Base-by-base conservation (phyloP, 1,140 invertebrate genomes). In the Pogonomyrmex barbatus region DNA sequence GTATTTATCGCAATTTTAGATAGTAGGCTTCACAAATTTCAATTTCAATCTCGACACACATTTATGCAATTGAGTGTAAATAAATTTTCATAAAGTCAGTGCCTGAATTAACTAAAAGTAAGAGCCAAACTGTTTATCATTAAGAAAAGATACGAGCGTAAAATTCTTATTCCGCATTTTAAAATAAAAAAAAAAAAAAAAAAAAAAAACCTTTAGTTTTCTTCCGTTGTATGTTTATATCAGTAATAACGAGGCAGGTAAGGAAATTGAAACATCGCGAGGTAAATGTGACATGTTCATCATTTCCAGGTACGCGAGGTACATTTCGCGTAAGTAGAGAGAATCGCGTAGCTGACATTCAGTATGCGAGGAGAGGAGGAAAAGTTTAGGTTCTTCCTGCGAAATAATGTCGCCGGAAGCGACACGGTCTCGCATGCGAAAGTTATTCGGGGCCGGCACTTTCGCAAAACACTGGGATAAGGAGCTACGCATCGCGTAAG, bases 261-360 rank as follows among this genome's bases (percentile, higher is more conserved):
- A 75, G 8, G n/a, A 58, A 58, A 75, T 30, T 24, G 10, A 73
- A 4, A 10, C 9, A 17, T 73, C 4, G 50, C 52, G 17, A 56
- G 24, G 36, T 39, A n/a, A 39, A 75, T 24, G 36, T 14, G 50
- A 75, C 50, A 75, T 17, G 2, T 77, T 63, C 33, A 62, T 78
- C 30, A 63, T 47, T 47, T 33, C 14, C 2, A 42, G n/a, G n/a
- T 42, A 1, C 56, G 9, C 9, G 33, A 50, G n/a, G 24, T 45
- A 8, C 39, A n/a, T 76, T 52, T 42, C 2, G n/a, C 5, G 36
- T 17, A 12, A 14, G 2, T 3, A 14, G 24, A 6, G 45, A 77
- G 73, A 77, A 77, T 33, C 30, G 36, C 30, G 45, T 10, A 1
- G 14, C 5, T 2, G 5, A 4, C 14, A 14, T 36, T 24, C 50